Conservation (phyloP, 2,888 invertebrate genomes). For the Caenorhabditis sp. region DNA sequence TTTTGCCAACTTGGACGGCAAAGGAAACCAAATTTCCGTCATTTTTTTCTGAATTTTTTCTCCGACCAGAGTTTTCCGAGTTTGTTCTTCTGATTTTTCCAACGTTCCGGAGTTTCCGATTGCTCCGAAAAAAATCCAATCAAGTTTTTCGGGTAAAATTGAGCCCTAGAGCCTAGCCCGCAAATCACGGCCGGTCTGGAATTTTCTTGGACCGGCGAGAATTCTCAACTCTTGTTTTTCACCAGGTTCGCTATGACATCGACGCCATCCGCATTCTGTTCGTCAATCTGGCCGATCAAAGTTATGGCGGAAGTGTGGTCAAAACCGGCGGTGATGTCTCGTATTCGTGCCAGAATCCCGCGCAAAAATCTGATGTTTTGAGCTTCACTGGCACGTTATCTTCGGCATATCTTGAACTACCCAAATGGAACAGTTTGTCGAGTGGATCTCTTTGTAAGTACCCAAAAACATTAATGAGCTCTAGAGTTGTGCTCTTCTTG, state of each 20-base stretch:
- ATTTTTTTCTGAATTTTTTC: no score
- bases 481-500: slow-evolving; percentile 18
- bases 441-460: slow-evolving; percentile 63
- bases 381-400: slow-evolving; percentile 62
- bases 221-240: no score
- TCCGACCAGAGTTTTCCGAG: no score
- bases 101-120: no score
- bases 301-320: slow-evolving; percentile 62
- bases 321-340: slow-evolving; percentile 64
- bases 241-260: slow-evolving; percentile 59
- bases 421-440: slow-evolving; percentile 65
- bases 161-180: no score
- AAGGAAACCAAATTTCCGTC: no score
- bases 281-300: slow-evolving; percentile 67
- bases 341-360: slow-evolving; percentile 63
- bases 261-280: slow-evolving; percentile 63
- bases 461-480: neutral
- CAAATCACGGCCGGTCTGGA: no score
- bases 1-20: no score
- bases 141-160: no score
- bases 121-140: no score
- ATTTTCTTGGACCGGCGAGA: no score
- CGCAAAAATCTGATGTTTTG: slow-evolving; percentile 61
- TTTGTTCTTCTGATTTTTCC: no score
- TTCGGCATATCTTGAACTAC: slow-evolving; percentile 50